These are phyloP conservation scores for Delia radicum DNA, from an alignment of 1,140 invertebrate genomes.

Conservation along the genomic window DNA sequence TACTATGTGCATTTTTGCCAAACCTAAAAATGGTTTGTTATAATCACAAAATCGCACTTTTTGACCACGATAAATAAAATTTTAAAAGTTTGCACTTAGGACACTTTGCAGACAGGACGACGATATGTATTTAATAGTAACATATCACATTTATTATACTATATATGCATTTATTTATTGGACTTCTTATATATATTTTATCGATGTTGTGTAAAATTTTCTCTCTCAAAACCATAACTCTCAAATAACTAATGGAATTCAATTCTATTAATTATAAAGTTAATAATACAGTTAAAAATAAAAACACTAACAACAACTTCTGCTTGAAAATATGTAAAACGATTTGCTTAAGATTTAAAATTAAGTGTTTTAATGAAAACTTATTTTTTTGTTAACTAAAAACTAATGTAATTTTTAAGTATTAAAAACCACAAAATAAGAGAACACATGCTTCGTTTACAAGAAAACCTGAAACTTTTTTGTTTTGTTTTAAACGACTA, in stretches of 20 bases:
- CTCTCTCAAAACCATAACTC: conserved; percentile 15
- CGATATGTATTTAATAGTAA: no score
- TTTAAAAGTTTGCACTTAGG: no score
- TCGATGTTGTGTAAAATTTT: conserved; percentile 20
- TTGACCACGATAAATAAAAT: no score
- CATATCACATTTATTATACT: no score
- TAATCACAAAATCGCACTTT: no score
- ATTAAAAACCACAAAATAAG: not conserved
- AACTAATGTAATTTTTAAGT: not conserved
- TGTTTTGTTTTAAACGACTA: no score
- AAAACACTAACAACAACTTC: not conserved
- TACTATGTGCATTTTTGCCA: no score
- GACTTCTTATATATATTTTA: not conserved
- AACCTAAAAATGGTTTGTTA: no score
- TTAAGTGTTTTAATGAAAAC: not conserved
- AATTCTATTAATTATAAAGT: not conserved
- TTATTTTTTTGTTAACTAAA: not conserved
- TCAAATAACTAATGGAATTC: not conserved
- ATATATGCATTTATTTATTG: not conserved
- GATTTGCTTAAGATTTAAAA: not conserved
- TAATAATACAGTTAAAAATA: not conserved
- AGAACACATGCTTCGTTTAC: not conserved
- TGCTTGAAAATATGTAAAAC: not conserved
- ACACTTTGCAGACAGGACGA: no score
- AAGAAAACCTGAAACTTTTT: not conserved